Evolutionary conservation across 2,888 invertebrate species (phyloP), one percentile per base, ranked within the genome.

Genomic region (Drosophila rubida): DNA sequence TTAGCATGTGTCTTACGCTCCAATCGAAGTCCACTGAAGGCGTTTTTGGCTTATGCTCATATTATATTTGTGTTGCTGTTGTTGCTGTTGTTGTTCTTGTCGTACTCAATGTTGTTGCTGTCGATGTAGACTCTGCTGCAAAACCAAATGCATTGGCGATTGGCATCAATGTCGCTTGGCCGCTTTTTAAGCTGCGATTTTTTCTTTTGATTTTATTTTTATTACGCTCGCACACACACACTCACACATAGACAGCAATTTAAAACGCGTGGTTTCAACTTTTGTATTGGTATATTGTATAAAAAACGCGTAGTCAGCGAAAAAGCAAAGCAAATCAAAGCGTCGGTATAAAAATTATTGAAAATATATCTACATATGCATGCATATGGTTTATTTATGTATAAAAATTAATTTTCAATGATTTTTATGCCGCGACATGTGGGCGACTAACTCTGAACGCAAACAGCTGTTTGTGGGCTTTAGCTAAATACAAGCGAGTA

Each of bases 131-230:
- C 46, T 61, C 53, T 65, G 67, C 53, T 67, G 62, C 66, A 61
- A 72, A 67, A 58, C 41, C 57, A 67, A 66, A 71, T 85, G 81
- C 81, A 87, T 53, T 64, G 70, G 54, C 71, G 81, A 87, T 85
- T 85, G 78, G 78, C 88, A 86, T 88, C 88, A 84, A 85, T 85
- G 84, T 88, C 88, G 88, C 76, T 88, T 80, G 88, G 76, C 72
- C 66, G 88, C 76, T 84, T 87, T 88, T 82, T 66, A 71, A 62
- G 60, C 71, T 55, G 50, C 44, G 48, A 71, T 63, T 46, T 60
- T 65, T 57, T 19, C 58, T 45, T 62, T 61, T 35, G 19, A 8
- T 57, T 57, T 69, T 69, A 51, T 67, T 61, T 58, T 19, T 61
- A 37, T 42, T 55, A 46, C 19, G 39, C 55, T 61, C 25, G 27